phyloP scores from a whole-genome alignment of 2,113 vertebrate species.

The Acanthochromis polyacanthus region DNA sequence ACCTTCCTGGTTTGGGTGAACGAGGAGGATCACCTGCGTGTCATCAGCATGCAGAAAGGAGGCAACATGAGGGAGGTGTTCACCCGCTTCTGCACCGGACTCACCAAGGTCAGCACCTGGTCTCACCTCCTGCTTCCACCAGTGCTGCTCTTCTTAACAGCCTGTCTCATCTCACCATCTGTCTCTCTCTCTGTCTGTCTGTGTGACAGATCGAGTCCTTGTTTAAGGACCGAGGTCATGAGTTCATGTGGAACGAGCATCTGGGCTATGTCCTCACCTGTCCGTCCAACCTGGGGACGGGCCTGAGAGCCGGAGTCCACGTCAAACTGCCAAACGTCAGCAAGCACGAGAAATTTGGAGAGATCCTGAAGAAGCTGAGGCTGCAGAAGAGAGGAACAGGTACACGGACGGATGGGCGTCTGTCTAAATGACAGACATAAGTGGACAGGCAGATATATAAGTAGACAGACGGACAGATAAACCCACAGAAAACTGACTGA shows the following conservation, averaged over 20 bases:
- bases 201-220: conserved; percentile 89
- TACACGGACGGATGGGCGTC: conserved; percentile 42
- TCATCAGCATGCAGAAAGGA: conserved; percentile 99
- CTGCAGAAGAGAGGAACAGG: conserved; percentile 98
- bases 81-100: conserved; percentile 92
- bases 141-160: no score
- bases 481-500: no score
- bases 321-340: conserved; percentile 93
- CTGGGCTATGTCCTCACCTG: conserved; percentile 96
- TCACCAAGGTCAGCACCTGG: conserved; percentile 87
- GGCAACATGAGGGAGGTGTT: conserved; percentile 98
- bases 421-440: background rate
- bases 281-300: conserved; percentile 96
- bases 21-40: conserved; percentile 96
- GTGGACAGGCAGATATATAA: background rate
- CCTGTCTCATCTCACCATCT: background rate
- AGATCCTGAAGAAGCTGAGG: conserved; percentile 91
- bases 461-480: no score
- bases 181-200: background rate
- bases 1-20: conserved; percentile 98
- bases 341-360: conserved; percentile 92
- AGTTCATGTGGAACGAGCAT: conserved; percentile 98
- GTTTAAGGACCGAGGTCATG: conserved; percentile 92
- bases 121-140: conserved; percentile 4
- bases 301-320: conserved; percentile 94